A percentile compares a stretch with the other conserved stretches of the same genome.
phyloP scores from a whole-genome alignment of 2,888 invertebrate genomes.

The Plusia festucae region DNA sequence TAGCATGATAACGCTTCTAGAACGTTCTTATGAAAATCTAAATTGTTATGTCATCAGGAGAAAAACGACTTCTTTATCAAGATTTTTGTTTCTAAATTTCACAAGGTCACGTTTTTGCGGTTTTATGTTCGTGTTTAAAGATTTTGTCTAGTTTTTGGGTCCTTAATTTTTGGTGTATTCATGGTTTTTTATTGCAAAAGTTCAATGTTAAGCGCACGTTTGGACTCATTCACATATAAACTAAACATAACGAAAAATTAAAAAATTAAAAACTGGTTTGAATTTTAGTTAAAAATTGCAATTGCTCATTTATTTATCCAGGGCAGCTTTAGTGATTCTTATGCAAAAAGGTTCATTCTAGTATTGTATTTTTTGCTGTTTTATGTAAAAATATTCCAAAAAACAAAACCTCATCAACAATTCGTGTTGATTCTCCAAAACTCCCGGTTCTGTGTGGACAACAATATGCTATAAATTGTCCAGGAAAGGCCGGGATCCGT shows the following conservation, averaged over 20 bases:
- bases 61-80: constrained; percentile 52
- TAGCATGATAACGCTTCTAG: constrained; percentile 50
- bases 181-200: not conserved
- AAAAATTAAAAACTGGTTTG: not conserved
- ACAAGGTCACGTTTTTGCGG: constrained; percentile 31
- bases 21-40: constrained; percentile 50
- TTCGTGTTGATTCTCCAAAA: constrained; percentile 42
- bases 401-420: constrained; percentile 40
- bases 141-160: not conserved
- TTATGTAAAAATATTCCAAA: not conserved
- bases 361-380: not conserved
- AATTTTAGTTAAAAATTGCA: not conserved
- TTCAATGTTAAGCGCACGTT: not conserved
- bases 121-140: constrained; percentile 21
- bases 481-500: constrained; percentile 52
- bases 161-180: not conserved
- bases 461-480: constrained; percentile 61
- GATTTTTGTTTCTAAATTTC: constrained; percentile 38
- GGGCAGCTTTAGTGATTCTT: too few species aligned
- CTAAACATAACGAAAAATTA: too few species aligned
- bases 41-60: constrained; percentile 55
- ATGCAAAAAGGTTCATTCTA: too few species aligned
- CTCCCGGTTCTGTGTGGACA: constrained; percentile 39
- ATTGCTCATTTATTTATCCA: too few species aligned
- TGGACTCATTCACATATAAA: too few species aligned